Evolutionary conservation across 2,797 vertebrate genomes (phyloP).

Genomic region (Labroides dimidiatus): DNA sequence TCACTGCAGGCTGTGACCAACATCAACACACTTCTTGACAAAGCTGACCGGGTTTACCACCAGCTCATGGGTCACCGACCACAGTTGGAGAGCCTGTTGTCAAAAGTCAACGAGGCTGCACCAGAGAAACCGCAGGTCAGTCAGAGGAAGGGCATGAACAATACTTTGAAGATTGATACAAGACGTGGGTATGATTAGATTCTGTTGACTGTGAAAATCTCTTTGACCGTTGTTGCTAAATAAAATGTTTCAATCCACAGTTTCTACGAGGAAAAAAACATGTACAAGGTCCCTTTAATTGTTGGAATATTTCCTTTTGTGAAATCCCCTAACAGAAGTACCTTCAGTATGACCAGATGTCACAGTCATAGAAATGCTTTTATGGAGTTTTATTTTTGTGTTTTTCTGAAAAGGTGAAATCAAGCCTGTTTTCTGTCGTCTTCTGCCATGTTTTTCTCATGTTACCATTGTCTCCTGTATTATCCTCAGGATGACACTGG

Average conservation of each 20-base stretch:
- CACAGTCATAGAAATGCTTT: too few species aligned
- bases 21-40: constrained; percentile 97
- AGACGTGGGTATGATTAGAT: background rate
- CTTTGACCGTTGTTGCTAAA: too few species aligned
- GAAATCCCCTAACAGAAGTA: too few species aligned
- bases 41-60: constrained; percentile 98
- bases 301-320: too few species aligned
- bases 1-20: constrained; percentile 94
- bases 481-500: constrained; percentile 91
- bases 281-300: too few species aligned
- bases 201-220: background rate
- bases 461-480: background rate
- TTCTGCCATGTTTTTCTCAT: background rate
- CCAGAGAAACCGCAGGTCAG: constrained; percentile 97
- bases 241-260: too few species aligned
- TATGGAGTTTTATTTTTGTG: background rate
- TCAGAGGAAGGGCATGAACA: background rate
- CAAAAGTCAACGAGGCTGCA: constrained; percentile 97
- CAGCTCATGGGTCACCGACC: constrained; percentile 99
- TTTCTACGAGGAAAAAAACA: too few species aligned
- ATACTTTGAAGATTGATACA: background rate
- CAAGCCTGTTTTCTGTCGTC: background rate
- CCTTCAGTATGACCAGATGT: too few species aligned
- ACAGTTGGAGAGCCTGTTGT: constrained; percentile 95
- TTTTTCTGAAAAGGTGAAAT: background rate